Conservation (phyloP, 2,888 invertebrate species). For the Oscheius sp. region DNA sequence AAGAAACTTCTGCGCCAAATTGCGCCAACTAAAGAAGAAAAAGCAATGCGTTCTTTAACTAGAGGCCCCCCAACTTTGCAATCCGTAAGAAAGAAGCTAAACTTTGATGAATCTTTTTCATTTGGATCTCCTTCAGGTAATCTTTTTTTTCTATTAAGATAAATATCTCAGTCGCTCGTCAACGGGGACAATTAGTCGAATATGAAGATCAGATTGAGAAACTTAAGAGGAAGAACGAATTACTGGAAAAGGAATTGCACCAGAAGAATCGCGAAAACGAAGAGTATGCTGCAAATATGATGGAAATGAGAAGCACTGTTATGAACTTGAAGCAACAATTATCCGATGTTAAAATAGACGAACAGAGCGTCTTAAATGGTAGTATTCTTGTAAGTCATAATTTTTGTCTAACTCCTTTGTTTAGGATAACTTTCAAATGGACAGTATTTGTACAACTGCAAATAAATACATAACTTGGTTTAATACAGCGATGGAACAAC, state of each 20-base stretch:
- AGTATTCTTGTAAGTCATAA: background rate
- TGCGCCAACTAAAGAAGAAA: slow-evolving; percentile 21
- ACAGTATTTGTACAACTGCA: slow-evolving; percentile 30
- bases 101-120: slow-evolving; percentile 22
- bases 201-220: background rate
- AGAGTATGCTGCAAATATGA: background rate
- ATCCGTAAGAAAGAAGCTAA: slow-evolving; percentile 15
- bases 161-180: slow-evolving; percentile 21
- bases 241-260: background rate
- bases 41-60: background rate
- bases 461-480: slow-evolving; percentile 44
- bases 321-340: background rate
- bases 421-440: background rate
- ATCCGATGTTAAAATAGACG: background rate
- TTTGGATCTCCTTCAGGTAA: slow-evolving; percentile 17
- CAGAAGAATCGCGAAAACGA: background rate
- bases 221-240: background rate
- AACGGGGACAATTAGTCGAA: slow-evolving; percentile 6
- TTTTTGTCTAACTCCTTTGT: background rate
- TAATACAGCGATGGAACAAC: slow-evolving; percentile 34
- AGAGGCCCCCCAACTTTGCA: background rate
- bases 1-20: background rate
- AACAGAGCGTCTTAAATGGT: background rate
- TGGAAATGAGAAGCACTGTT: background rate
- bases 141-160: no score